Evolutionary conservation across 2,113 vertebrate genomes (phyloP).

Genomic region (Bufo gargarizans): DNA sequence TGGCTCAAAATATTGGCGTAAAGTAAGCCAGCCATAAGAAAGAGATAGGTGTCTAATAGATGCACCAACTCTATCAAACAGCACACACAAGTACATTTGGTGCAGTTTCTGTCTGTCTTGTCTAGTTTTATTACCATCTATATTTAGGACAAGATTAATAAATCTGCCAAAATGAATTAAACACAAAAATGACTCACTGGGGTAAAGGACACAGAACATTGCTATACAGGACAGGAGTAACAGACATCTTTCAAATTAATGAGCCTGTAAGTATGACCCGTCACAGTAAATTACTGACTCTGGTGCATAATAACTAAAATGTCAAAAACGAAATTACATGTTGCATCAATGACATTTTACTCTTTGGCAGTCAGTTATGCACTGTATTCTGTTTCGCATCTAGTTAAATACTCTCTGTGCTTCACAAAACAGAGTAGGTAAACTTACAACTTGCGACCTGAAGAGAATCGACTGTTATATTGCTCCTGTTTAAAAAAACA

Average conservation of each 20-base stretch:
- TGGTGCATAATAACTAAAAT: not conserved
- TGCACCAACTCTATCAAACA: too few relatives aligned
- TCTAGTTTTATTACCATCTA: too few relatives aligned
- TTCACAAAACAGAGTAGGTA: too few relatives aligned
- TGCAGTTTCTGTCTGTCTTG: too few relatives aligned
- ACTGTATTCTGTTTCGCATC: not conserved
- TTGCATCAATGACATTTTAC: not conserved
- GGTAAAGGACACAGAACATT: not conserved
- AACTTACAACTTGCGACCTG: slow-evolving; percentile 37
- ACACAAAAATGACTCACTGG: too few relatives aligned
- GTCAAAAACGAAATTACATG: not conserved
- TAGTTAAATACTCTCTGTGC: not conserved
- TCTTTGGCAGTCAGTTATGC: not conserved
- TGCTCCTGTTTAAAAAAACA: slow-evolving; percentile 23
- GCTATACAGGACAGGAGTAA: too few relatives aligned
- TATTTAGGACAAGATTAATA: too few relatives aligned
- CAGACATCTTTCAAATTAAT: not conserved
- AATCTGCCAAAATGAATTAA: too few relatives aligned
- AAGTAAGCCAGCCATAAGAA: too few relatives aligned
- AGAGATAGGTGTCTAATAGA: too few relatives aligned
- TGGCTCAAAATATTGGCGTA: too few relatives aligned
- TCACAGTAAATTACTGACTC: not conserved
- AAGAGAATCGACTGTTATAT: slow-evolving; percentile 44
- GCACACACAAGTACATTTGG: too few relatives aligned
- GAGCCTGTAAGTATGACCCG: not conserved